A percentile compares a stretch with the other conserved stretches of the same genome.
Evolutionary conservation across 2,888 invertebrate species (phyloP).

Genomic region (Aquatica leii): DNA sequence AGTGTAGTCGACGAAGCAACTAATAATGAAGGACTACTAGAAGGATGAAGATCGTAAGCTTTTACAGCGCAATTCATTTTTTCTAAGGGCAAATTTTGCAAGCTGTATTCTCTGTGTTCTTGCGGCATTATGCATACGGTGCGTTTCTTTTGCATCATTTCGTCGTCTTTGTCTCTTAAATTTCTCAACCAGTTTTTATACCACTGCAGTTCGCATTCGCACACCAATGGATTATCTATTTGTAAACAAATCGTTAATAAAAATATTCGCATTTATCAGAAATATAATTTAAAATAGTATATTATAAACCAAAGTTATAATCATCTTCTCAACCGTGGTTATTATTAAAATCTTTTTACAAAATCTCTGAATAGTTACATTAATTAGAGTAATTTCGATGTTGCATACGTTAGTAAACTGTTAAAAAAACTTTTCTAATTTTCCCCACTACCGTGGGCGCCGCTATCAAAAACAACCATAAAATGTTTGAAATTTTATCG

Average conservation of each 20-base stretch:
- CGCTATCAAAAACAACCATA: no score
- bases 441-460: no score
- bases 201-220: slow-evolving; percentile 90
- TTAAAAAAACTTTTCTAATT: no score
- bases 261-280: no score
- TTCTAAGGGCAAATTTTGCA: slow-evolving; percentile 82
- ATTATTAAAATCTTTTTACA: no score
- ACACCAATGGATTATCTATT: slow-evolving; percentile 86
- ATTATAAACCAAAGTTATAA: no score
- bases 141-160: slow-evolving; percentile 87
- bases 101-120: slow-evolving; percentile 84
- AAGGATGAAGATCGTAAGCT: slow-evolving; percentile 43
- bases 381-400: no score
- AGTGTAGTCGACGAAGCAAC: slow-evolving; percentile 23
- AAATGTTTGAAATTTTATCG: no score
- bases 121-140: slow-evolving; percentile 82
- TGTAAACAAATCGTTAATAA: slow-evolving; percentile 27
- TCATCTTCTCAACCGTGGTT: no score
- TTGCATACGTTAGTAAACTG: no score
- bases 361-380: no score
- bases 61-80: slow-evolving; percentile 85
- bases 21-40: slow-evolving; percentile 44
- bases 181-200: slow-evolving; percentile 83
- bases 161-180: slow-evolving; percentile 82
- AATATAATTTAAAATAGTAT: no score